Conservation (phyloP, 2,888 invertebrate genomes). For the Dusona sp. region DNA sequence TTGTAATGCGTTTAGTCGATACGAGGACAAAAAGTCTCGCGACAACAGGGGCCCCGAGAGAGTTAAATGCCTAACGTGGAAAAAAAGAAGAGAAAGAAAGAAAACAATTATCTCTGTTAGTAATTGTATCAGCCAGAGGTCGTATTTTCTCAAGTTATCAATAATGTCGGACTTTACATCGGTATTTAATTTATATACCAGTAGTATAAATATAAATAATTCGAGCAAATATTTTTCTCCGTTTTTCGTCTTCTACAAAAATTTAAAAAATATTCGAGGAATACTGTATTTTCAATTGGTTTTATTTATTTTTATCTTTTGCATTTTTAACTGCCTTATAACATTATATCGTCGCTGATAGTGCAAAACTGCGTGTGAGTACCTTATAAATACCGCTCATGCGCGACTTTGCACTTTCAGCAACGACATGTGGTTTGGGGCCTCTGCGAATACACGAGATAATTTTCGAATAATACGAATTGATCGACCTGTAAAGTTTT, state of each 20-base stretch:
- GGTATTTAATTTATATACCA: too few species aligned
- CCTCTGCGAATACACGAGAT: not conserved
- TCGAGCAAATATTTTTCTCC: not conserved
- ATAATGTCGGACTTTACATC: not conserved
- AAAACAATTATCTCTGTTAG: not conserved
- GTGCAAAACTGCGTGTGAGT: too few species aligned
- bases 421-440: too few species aligned
- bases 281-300: not conserved
- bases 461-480: not conserved
- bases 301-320: not conserved
- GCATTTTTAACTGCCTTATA: not conserved
- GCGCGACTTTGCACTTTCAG: too few species aligned
- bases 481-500: not conserved
- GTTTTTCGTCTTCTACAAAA: not conserved
- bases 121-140: conserved; percentile 13
- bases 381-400: too few species aligned
- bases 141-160: not conserved
- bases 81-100: conserved; percentile 7
- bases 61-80: conserved; percentile 40
- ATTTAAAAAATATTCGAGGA: not conserved
- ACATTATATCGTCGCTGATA: too few species aligned
- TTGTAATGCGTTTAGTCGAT: conserved; percentile 1
- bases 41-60: conserved; percentile 36
- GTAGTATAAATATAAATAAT: not conserved
- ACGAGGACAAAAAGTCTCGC: conserved; percentile 31